phyloP scores from a whole-genome alignment of 2,888 invertebrate species.

The Rotaria sp. region DNA sequence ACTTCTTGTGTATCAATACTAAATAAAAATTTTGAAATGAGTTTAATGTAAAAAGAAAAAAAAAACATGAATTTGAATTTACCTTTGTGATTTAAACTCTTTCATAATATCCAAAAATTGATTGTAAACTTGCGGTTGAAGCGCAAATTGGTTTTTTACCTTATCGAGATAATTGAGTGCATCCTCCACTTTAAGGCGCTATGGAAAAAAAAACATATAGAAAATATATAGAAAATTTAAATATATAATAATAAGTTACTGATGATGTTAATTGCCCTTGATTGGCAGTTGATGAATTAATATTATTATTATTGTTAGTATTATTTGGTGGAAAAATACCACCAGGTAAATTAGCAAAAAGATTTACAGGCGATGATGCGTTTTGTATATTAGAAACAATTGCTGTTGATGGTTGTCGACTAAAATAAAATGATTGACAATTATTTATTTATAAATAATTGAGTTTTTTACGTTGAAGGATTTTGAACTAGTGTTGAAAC shows the following conservation, averaged over 20 bases:
- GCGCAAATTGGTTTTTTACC: constrained; percentile 84
- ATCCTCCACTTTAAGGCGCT: constrained; percentile 87
- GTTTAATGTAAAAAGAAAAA: too few species aligned
- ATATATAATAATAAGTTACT: neutral
- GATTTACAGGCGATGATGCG: neutral
- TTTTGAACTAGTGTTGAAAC: neutral
- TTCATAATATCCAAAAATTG: constrained; percentile 99
- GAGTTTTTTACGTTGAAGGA: neutral
- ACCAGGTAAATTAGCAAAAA: neutral
- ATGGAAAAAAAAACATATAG: neutral
- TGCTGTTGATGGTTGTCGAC: neutral
- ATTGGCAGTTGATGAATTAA: neutral
- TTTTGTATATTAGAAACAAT: constrained; percentile 12
- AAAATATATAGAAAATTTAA: neutral
- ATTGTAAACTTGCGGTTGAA: constrained; percentile 90
- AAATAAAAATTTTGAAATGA: neutral
- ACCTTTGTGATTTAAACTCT: constrained; percentile 88
- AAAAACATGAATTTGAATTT: too few species aligned
- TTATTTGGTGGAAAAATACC: neutral
- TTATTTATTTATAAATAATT: neutral
- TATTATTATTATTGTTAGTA: neutral
- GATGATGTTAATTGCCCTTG: constrained; percentile 19
- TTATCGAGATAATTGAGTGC: constrained; percentile 87
- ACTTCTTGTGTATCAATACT: constrained; percentile 91
- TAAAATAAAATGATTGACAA: neutral